phyloP scores from a whole-genome alignment of 2,888 invertebrate species.

The Schrankia costaestrigalis region DNA sequence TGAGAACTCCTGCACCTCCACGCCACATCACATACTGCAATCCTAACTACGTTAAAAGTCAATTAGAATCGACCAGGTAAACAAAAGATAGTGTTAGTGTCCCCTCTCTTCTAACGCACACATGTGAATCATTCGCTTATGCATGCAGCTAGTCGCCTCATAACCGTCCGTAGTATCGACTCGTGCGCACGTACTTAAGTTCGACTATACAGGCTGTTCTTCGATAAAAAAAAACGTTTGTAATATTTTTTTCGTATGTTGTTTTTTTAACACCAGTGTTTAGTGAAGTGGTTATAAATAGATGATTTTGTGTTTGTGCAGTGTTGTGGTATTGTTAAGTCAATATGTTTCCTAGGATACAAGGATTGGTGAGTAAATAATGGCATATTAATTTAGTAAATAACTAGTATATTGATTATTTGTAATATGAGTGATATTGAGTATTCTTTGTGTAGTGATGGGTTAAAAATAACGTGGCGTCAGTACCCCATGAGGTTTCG shows the following conservation, averaged over 20 bases:
- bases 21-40: too few species aligned
- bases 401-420: background rate
- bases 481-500: too few species aligned
- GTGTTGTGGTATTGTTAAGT: conserved; percentile 30
- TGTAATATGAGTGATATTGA: too few species aligned
- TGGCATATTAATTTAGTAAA: background rate
- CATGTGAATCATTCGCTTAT: conserved; percentile 29
- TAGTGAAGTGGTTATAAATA: conserved; percentile 21
- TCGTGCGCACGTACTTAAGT: conserved; percentile 51
- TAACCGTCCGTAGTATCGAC: conserved; percentile 47
- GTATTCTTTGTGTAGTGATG: too few species aligned
- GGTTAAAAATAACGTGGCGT: too few species aligned
- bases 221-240: conserved; percentile 34
- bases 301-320: conserved; percentile 23
- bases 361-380: conserved; percentile 66
- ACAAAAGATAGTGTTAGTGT: conserved; percentile 27
- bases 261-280: conserved; percentile 22
- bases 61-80: conserved; percentile 27
- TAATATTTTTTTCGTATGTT: too few species aligned
- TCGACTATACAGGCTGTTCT: conserved; percentile 21
- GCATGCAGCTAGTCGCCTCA: conserved; percentile 35
- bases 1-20: too few species aligned
- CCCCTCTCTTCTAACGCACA: conserved; percentile 17
- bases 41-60: too few species aligned
- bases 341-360: conserved; percentile 75